A percentile compares a stretch with the other conserved stretches of the same genome.
Conservation (phyloP, 2,113 vertebrate genomes). For the Parotia lawesii region DNA sequence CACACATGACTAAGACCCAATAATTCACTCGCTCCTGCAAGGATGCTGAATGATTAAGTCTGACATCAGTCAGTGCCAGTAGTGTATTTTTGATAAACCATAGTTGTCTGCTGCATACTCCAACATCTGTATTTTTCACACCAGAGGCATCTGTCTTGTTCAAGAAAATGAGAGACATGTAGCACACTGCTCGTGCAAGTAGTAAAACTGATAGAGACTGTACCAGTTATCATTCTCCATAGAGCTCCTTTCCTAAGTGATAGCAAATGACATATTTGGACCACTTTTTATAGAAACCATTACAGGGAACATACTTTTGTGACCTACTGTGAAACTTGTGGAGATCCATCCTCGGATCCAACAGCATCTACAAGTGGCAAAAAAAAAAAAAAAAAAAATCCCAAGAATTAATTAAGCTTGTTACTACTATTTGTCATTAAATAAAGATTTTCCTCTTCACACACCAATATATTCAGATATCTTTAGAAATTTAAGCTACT, state of each 20-base stretch:
- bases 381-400: not conserved
- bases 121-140: conserved; percentile 70
- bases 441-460: not conserved
- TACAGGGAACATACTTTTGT: conserved; percentile 16
- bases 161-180: conserved; percentile 57
- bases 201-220: conserved; percentile 48
- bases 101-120: conserved; percentile 57
- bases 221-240: conserved; percentile 48
- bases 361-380: not conserved
- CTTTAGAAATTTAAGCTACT: not conserved
- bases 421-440: not conserved
- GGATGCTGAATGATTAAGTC: conserved; percentile 60
- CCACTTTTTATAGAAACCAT: conserved; percentile 39
- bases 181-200: conserved; percentile 51
- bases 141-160: conserved; percentile 59
- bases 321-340: conserved; percentile 25
- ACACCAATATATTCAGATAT: not conserved
- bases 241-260: conserved; percentile 5
- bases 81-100: conserved; percentile 72
- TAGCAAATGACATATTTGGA: conserved; percentile 55
- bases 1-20: conserved; percentile 56
- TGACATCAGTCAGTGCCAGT: conserved; percentile 65
- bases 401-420: not conserved
- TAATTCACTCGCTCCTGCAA: conserved; percentile 57
- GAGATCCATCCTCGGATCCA: not conserved